phyloP scores from a whole-genome alignment of 1,140 invertebrate species.

The Penaeus vannamei region DNA sequence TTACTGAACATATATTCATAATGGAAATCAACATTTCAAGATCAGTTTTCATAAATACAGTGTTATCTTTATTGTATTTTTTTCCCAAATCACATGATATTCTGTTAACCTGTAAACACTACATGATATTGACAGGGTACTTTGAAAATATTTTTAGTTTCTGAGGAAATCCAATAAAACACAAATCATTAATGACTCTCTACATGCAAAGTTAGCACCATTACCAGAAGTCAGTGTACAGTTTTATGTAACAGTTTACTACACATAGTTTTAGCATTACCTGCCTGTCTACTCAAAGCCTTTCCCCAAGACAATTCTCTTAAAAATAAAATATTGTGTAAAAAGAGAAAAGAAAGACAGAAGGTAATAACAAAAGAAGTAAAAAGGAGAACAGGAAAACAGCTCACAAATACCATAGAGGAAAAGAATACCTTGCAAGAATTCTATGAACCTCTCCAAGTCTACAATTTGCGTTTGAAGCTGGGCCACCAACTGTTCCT shows the following conservation, averaged over 20 bases:
- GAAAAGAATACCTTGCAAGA: constrained; percentile 84
- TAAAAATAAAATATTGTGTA: background rate
- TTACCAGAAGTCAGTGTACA: too few species aligned
- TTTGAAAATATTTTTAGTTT: background rate
- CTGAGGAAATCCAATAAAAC: background rate
- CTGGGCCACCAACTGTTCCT: constrained; percentile 94
- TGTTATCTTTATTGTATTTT: too few species aligned
- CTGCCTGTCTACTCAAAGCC: background rate
- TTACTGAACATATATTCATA: too few species aligned
- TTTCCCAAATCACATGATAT: too few species aligned
- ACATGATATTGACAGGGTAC: background rate
- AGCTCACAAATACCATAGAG: constrained; percentile 8
- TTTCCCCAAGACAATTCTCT: background rate
- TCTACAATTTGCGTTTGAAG: constrained; percentile 97
- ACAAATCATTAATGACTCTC: background rate
- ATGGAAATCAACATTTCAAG: too few species aligned
- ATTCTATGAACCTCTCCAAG: constrained; percentile 96
- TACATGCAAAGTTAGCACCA: too few species aligned
- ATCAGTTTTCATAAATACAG: too few species aligned
- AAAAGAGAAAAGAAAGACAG: background rate
- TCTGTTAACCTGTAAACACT: background rate
- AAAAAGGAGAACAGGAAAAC: background rate
- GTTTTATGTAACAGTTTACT: too few species aligned
- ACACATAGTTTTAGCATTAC: background rate
- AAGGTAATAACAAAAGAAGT: background rate